phyloP scores from a whole-genome alignment of 2,888 invertebrate genomes.

The Xylocampa areola region DNA sequence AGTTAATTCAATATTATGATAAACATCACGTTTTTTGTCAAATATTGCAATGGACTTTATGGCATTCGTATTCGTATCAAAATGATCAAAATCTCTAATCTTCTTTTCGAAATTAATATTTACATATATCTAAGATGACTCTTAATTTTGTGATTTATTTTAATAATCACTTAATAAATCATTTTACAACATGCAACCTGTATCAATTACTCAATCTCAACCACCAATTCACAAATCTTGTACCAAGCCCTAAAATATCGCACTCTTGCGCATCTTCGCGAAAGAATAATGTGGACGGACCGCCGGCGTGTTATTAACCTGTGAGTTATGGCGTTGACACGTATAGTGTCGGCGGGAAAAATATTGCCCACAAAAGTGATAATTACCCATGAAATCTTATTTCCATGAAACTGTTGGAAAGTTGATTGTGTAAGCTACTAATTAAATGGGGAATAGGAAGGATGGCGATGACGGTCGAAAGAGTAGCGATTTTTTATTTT shows the following conservation, averaged over 20 bases:
- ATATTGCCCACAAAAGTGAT: conserved; percentile 80
- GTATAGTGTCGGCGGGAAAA: conserved; percentile 74
- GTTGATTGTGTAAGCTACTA: conserved; percentile 65
- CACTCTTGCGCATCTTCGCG: conserved; percentile 78
- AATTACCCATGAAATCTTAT: conserved; percentile 85
- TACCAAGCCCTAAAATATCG: conserved; percentile 60
- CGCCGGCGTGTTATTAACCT: conserved; percentile 82
- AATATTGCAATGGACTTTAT: no score
- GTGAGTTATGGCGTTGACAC: conserved; percentile 87
- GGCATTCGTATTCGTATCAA: no score
- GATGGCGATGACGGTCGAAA: conserved; percentile 23
- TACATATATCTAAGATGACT: no score
- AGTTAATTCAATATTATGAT: no score
- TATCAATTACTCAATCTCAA: not conserved
- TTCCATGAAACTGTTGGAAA: conserved; percentile 80
- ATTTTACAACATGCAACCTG: not conserved
- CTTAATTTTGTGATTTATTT: no score
- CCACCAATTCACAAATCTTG: conserved; percentile 51
- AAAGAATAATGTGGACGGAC: conserved; percentile 69
- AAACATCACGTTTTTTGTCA: no score
- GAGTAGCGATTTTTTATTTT: conserved; percentile 17
- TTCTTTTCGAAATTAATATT: no score
- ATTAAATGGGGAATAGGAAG: conserved; percentile 51
- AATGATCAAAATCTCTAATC: no score
- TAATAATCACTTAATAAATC: not conserved